Percentiles rank a stretch among this genome's conserved stretches.
phyloP scores from a whole-genome alignment of 2,113 vertebrate species.

The Ivindomyrus marchei region DNA sequence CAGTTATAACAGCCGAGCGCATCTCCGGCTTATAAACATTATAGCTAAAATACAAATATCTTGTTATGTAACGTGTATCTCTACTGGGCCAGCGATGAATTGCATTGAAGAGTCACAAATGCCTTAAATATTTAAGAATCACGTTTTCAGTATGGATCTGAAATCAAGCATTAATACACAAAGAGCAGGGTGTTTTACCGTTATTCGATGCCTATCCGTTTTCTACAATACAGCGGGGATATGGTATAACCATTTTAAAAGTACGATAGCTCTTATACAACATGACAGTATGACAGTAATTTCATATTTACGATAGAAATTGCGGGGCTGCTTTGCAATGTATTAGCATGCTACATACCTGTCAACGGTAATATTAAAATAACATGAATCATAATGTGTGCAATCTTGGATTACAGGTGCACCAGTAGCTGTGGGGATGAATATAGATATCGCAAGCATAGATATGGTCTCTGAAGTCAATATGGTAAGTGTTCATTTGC shows the following conservation, averaged over 20 bases:
- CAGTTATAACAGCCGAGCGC: not conserved
- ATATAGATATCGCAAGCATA: conserved; percentile 96
- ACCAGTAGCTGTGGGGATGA: conserved; percentile 93
- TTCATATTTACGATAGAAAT: not conserved
- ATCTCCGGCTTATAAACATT: not conserved
- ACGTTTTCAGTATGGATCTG: not conserved
- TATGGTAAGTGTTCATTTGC: conserved; percentile 78
- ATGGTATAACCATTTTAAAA: not conserved
- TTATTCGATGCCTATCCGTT: not conserved
- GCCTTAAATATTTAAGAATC: not conserved
- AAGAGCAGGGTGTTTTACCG: not conserved
- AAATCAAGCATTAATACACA: not conserved
- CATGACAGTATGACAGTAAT: not conserved
- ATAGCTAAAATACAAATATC: not conserved
- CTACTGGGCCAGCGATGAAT: not conserved
- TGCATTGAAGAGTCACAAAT: not conserved
- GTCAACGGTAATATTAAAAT: not conserved
- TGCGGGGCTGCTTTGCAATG: not conserved
- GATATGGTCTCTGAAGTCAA: conserved; percentile 99
- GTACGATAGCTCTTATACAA: not conserved
- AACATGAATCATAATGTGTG: not conserved
- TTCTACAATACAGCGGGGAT: not conserved
- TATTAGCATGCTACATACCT: not conserved
- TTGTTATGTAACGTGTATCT: not conserved
- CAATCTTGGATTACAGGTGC: conserved; percentile 72